phyloP scores from a whole-genome alignment of 2,113 vertebrate genomes.

The Mobula hypostoma region DNA sequence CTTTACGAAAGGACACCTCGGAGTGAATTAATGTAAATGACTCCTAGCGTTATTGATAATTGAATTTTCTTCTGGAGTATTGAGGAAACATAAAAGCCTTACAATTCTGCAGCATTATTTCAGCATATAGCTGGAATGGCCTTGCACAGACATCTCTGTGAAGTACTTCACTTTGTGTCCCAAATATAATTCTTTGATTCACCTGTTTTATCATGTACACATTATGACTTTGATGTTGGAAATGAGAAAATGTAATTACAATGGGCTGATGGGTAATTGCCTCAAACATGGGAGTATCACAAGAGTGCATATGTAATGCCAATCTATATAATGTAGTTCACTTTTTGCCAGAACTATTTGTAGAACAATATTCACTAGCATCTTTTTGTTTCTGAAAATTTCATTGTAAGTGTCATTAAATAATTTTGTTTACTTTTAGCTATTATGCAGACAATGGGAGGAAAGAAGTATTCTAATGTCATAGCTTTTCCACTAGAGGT shows the following conservation, averaged over 20 bases:
- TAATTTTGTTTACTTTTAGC: background rate
- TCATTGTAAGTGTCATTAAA: constrained; percentile 41
- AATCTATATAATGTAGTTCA: constrained; percentile 64
- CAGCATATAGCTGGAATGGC: constrained; percentile 65
- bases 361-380: constrained; percentile 63
- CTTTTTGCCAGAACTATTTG: constrained; percentile 67
- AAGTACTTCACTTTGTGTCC: constrained; percentile 72
- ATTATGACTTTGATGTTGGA: constrained; percentile 64
- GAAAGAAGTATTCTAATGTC: background rate
- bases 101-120: constrained; percentile 61
- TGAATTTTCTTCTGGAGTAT: constrained; percentile 55
- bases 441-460: background rate
- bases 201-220: constrained; percentile 68
- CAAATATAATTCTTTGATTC: constrained; percentile 62
- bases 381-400: constrained; percentile 56
- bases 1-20: constrained; percentile 83
- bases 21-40: constrained; percentile 69
- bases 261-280: constrained; percentile 57
- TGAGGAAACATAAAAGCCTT: constrained; percentile 52
- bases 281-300: constrained; percentile 47
- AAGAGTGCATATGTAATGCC: constrained; percentile 59
- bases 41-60: constrained; percentile 52
- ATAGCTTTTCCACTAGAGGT: background rate
- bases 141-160: constrained; percentile 78
- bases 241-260: constrained; percentile 63